Evolutionary conservation across 2,888 invertebrate species (phyloP).

Genomic region (Timema podura): DNA sequence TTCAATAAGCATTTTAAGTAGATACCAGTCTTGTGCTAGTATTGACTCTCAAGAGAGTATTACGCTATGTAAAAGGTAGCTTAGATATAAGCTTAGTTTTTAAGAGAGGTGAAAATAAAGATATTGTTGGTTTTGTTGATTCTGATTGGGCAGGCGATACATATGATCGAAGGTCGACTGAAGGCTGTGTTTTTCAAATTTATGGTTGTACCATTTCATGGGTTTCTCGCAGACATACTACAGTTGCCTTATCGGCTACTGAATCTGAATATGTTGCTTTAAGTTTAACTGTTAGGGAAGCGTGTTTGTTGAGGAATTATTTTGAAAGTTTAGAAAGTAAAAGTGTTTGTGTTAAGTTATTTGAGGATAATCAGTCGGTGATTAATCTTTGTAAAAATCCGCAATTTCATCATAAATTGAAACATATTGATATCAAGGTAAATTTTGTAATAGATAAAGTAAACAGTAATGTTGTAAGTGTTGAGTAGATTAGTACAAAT

Average conservation of each 20-base stretch:
- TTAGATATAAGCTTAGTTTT: not conserved
- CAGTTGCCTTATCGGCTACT: not conserved
- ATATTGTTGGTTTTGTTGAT: not conserved
- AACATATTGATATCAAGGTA: not conserved
- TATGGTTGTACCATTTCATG: conserved; percentile 4
- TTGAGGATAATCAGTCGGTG: not conserved
- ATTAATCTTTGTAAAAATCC: not conserved
- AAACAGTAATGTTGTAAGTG: not conserved
- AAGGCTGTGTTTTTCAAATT: not conserved
- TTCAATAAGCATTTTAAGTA: not conserved
- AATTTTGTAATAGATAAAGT: not conserved
- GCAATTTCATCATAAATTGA: not conserved
- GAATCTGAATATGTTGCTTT: conserved; percentile 6
- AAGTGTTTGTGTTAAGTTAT: not conserved
- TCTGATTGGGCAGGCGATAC: conserved; percentile 3
- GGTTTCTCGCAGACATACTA: not conserved
- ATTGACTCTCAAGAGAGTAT: not conserved
- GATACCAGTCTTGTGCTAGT: not conserved
- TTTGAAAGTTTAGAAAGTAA: not conserved
- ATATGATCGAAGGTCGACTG: not conserved
- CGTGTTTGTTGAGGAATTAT: not conserved
- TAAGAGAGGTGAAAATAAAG: not conserved
- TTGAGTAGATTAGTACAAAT: not conserved
- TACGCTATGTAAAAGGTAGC: not conserved
- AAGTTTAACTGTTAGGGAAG: not conserved